phyloP scores from a whole-genome alignment of 2,113 vertebrate species.

The Aepyceros melampus region DNA sequence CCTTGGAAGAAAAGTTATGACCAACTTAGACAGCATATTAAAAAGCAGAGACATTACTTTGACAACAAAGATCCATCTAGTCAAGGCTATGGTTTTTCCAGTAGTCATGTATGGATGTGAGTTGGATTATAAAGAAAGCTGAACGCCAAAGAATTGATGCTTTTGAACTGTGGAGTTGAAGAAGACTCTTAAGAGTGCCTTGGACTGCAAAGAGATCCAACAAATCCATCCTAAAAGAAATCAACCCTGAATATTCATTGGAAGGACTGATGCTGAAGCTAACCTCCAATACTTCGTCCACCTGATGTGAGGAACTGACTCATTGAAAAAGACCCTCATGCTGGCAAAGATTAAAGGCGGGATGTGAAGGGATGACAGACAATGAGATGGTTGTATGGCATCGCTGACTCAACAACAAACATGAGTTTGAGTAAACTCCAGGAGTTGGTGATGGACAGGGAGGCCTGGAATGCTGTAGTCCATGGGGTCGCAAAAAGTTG shows the following conservation, averaged over 20 bases:
- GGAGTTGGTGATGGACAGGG: not conserved
- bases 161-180: not conserved
- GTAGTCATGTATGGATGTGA: not conserved
- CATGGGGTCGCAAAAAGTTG: accelerated
- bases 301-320: not conserved
- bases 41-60: not conserved
- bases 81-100: not conserved
- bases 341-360: not conserved
- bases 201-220: not conserved
- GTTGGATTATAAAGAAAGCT: not conserved
- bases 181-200: not conserved
- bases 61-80: not conserved
- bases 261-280: not conserved
- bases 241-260: not conserved
- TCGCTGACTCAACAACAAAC: not conserved
- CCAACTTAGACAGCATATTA: not conserved
- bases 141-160: accelerated
- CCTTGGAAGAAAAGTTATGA: not conserved
- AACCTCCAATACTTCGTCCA: not conserved
- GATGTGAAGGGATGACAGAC: not conserved
- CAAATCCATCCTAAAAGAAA: not conserved
- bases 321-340: not conserved
- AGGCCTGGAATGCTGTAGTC: not conserved
- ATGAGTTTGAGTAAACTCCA: not conserved
- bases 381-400: not conserved